A percentile compares a stretch with the other conserved stretches of the same genome.
Evolutionary conservation across 2,797 vertebrate genomes (phyloP).

Genomic region (Manis crassicaudata): DNA sequence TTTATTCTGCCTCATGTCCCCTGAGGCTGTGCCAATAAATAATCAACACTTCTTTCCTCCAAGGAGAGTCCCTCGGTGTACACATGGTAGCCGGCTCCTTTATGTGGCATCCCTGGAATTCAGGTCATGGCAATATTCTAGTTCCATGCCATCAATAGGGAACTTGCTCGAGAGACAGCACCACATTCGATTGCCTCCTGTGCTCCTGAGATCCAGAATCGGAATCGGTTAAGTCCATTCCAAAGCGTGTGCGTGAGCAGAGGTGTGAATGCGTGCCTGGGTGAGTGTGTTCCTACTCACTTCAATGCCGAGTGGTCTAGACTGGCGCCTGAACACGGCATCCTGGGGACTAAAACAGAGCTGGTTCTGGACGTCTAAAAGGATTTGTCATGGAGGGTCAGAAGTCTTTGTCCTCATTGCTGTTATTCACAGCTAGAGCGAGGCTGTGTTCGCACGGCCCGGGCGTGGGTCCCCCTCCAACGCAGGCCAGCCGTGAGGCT

Average conservation of each 20-base stretch:
- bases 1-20: not conserved
- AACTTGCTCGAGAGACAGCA: conserved; percentile 23
- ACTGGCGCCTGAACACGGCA: not conserved
- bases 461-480: not conserved
- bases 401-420: not conserved
- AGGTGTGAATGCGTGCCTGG: rapidly evolving
- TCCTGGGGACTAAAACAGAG: not conserved
- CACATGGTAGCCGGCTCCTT: not conserved
- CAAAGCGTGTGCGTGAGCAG: not conserved
- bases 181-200: not conserved
- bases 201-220: not conserved
- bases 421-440: not conserved
- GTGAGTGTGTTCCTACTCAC: not conserved
- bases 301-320: not conserved
- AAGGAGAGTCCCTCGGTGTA: not conserved
- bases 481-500: not conserved
- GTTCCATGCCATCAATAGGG: not conserved
- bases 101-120: conserved; percentile 26
- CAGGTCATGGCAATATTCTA: conserved; percentile 2
- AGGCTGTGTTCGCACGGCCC: not conserved
- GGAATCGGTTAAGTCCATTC: not conserved
- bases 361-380: not conserved
- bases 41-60: conserved; percentile 32
- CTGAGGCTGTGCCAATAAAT: not conserved
- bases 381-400: not conserved